A percentile compares a stretch with the other conserved stretches of the same genome.
phyloP scores from a whole-genome alignment of 2,888 invertebrate species.

The Hypomecis punctinalis region DNA sequence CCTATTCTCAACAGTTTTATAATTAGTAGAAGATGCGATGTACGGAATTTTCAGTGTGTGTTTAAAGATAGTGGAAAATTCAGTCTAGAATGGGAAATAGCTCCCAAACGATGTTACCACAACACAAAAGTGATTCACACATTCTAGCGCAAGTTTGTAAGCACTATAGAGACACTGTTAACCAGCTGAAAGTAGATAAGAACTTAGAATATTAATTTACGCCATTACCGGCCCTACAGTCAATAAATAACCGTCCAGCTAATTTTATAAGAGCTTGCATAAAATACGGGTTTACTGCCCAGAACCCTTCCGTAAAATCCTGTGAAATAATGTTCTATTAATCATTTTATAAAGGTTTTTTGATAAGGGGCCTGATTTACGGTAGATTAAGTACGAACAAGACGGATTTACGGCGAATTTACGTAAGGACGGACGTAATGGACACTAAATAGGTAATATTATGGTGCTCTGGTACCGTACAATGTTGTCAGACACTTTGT shows the following conservation, averaged over 20 bases:
- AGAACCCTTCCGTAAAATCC: constrained; percentile 25
- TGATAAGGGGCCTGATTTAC: constrained; percentile 58
- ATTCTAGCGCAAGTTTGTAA: constrained; percentile 11
- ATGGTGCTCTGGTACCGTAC: constrained; percentile 26
- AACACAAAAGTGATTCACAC: background rate
- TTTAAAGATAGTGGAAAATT: too few species aligned
- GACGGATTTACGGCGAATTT: constrained; percentile 32
- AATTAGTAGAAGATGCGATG: too few species aligned
- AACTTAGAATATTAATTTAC: constrained; percentile 29
- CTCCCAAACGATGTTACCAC: too few species aligned
- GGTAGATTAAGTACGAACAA: constrained; percentile 43
- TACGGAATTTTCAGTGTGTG: too few species aligned
- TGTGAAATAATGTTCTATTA: constrained; percentile 44
- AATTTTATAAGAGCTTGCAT: constrained; percentile 39
- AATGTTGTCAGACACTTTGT: constrained; percentile 26
- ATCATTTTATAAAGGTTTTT: constrained; percentile 53
- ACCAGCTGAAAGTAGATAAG: constrained; percentile 8
- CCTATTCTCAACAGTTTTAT: too few species aligned
- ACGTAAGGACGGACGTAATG: constrained; percentile 37
- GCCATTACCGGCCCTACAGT: constrained; percentile 17
- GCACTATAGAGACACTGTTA: constrained; percentile 9
- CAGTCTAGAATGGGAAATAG: too few species aligned
- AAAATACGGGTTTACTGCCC: constrained; percentile 37
- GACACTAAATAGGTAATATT: constrained; percentile 42
- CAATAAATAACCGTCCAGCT: constrained; percentile 28